Base-by-base conservation (phyloP, 2,888 invertebrate genomes). In the Conus canariensis region DNA sequence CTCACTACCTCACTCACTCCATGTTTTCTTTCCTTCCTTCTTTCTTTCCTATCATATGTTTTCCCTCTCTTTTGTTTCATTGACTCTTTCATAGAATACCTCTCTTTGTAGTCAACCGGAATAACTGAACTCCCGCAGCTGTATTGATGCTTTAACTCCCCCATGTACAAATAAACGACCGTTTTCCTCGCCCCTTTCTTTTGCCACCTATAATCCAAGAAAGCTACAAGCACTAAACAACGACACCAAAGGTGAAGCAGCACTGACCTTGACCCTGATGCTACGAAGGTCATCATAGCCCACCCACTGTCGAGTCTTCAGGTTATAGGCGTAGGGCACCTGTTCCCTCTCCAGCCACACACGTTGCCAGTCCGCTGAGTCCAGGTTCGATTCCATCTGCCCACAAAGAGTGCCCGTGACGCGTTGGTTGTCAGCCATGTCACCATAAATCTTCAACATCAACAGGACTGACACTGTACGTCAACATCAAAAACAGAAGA, bases 301-400 rank as follows among this genome's bases (percentile, higher is more conserved):
- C 12, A 94, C 91, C 94, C 94, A 93, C 60, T 92, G 90, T 58
- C 91, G 90, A 9, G 91, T 92, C 19, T 56, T 25, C 56, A 86
- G 45, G 67, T 91, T 92, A 89, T 92, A 93, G 64, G 93, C 93
- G 83, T 91, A 93, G 1, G 94, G 94, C 2, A 93, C 93, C 80
- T 98, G 98, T 64, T 94, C 93, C 45, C 93, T 91, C 8, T 91
- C 90, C 88, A 93, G 91, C 94, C 94, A 94, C 22, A 88, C 90
- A 74, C 92, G 91, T 83, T 91, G 91, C 91, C 92, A 93, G 64
- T 87, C 87, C 9, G 88, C 90, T 16, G 83, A 74, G 19, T 90
- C 19, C 58, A 93, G 90, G 58, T 91, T 85, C 56, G 45, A 64
- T 16, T 89, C 87, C 83, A 93, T 91, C 92, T 93, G 77, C 45